Percentiles rank a stretch among this genome's conserved stretches.
These are phyloP conservation scores for Phocoena sinus DNA, from an alignment of 2,113 vertebrate species.

Conservation along the genomic window DNA sequence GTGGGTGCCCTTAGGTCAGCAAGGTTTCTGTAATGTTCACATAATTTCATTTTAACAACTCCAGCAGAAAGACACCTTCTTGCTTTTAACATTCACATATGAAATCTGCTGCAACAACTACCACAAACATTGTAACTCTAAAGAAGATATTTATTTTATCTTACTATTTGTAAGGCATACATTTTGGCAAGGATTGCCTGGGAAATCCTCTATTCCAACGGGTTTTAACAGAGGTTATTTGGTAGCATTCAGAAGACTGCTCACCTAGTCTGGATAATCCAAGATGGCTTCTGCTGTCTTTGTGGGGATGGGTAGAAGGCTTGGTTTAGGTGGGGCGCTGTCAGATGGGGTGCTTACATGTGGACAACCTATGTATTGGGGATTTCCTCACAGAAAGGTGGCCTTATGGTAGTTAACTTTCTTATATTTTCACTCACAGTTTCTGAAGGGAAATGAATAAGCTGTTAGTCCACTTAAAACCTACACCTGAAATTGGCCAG, in stretches of 20 bases:
- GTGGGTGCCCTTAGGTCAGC: neutral
- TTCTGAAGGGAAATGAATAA: neutral
- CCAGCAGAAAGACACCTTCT: neutral
- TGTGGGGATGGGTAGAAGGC: neutral
- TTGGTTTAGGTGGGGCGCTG: fast-evolving
- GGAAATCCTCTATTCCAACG: neutral
- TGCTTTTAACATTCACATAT: neutral
- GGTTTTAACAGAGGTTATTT: neutral
- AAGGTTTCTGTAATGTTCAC: neutral
- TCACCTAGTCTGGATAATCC: neutral
- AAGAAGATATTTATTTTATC: neutral
- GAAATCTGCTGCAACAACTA: neutral
- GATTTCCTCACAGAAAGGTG: neutral
- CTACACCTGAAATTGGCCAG: too few relatives aligned
- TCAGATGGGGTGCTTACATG: fast-evolving
- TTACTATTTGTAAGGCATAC: neutral
- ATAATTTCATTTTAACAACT: neutral
- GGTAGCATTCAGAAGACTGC: neutral
- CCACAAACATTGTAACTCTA: neutral
- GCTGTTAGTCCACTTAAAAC: neutral
- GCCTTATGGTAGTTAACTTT: neutral
- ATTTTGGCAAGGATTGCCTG: neutral
- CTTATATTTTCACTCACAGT: neutral
- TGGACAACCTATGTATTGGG: neutral
- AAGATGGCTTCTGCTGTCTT: neutral